phyloP scores from a whole-genome alignment of 2,888 invertebrate genomes.

The Macrosoma leucophasiata region DNA sequence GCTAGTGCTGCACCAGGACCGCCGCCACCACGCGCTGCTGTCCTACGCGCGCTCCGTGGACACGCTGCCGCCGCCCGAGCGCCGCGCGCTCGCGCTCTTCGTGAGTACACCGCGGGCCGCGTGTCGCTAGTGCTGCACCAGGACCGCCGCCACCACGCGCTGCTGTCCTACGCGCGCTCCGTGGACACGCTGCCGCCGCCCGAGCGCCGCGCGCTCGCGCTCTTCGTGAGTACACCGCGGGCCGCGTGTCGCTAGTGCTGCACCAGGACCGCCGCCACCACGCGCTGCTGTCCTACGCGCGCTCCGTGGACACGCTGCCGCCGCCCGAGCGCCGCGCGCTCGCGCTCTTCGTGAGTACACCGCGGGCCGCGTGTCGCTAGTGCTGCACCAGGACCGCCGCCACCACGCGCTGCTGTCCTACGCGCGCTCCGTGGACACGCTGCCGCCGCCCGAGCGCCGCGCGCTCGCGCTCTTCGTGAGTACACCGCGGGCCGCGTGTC shows the following conservation, averaged over 20 bases:
- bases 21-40: slow-evolving; percentile 91
- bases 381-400: slow-evolving; percentile 92
- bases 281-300: slow-evolving; percentile 47
- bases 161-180: slow-evolving; percentile 87
- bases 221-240: slow-evolving; percentile 1
- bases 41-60: slow-evolving; percentile 90
- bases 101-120: slow-evolving; percentile 67
- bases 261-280: slow-evolving; percentile 11
- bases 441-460: slow-evolving; percentile 83
- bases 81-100: slow-evolving; percentile 86
- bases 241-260: slow-evolving; percentile 1
- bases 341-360: slow-evolving; percentile 82
- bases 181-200: neutral
- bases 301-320: slow-evolving; percentile 81
- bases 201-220: neutral
- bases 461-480: slow-evolving; percentile 88
- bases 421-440: slow-evolving; percentile 86
- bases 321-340: slow-evolving; percentile 78
- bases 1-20: slow-evolving; percentile 91
- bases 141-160: slow-evolving; percentile 89
- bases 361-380: slow-evolving; percentile 87
- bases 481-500: slow-evolving; percentile 72
- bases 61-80: slow-evolving; percentile 82
- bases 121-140: slow-evolving; percentile 92
- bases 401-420: slow-evolving; percentile 93